A percentile compares a stretch with the other conserved stretches of the same genome.
These are phyloP conservation scores for Metopia argyrocephala DNA, from an alignment of 2,888 invertebrate species.

Conservation along the genomic window DNA sequence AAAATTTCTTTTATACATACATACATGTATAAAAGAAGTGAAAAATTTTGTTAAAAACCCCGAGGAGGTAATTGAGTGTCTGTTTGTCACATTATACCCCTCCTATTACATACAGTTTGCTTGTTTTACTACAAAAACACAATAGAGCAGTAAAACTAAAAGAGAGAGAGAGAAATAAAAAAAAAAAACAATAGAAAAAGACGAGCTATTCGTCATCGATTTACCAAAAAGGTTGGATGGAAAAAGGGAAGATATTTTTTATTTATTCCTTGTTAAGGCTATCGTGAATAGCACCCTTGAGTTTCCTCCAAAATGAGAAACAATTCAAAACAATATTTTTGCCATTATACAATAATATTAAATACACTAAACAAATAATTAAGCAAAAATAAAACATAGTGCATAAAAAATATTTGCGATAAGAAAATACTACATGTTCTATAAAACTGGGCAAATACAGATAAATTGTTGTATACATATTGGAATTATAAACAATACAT, in stretches of 20 bases:
- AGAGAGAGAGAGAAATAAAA: too few species aligned
- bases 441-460: conserved; percentile 1
- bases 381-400: conserved; percentile 11
- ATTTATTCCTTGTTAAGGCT: background rate
- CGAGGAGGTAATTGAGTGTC: conserved; percentile 53
- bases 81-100: conserved; percentile 43
- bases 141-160: conserved; percentile 44
- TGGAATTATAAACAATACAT: background rate
- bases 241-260: conserved; percentile 53
- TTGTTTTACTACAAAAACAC: conserved; percentile 42
- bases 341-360: background rate
- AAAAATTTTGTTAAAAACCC: conserved; percentile 46
- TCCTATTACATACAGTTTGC: conserved; percentile 13
- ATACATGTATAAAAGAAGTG: too few species aligned
- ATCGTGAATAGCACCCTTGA: background rate
- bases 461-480: background rate
- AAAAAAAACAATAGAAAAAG: conserved; percentile 26
- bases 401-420: background rate
- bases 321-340: background rate
- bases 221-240: conserved; percentile 71
- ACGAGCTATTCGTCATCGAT: conserved; percentile 75
- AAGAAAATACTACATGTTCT: background rate
- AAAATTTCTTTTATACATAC: background rate
- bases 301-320: background rate
- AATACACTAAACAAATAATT: background rate